A percentile compares a stretch with the other conserved stretches of the same genome.
Evolutionary conservation across 2,797 vertebrate genomes (phyloP).

Genomic region (Gymnoscopelus microlampas): DNA sequence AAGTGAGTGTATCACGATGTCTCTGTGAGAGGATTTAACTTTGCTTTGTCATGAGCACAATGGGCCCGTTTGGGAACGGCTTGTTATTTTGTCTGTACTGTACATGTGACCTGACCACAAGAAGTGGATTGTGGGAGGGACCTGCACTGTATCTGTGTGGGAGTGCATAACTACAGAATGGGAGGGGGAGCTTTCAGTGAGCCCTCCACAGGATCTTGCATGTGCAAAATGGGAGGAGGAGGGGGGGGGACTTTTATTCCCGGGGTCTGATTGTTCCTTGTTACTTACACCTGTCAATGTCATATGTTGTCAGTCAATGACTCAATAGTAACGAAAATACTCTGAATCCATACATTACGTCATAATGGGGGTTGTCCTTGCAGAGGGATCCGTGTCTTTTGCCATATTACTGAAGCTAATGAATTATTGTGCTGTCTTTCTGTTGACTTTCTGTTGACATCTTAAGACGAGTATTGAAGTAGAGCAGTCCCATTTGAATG

Average conservation of each 20-base stretch:
- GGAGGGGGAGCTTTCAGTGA: neutral
- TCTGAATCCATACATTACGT: neutral
- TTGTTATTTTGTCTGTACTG: conserved; percentile 46
- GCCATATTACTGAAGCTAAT: neutral
- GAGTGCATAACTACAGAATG: neutral
- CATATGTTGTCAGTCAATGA: neutral
- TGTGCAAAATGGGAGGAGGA: too few relatives aligned
- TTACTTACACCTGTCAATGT: neutral
- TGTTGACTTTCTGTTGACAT: too few relatives aligned
- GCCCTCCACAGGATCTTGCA: too few relatives aligned
- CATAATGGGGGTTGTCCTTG: neutral
- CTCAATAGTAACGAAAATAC: too few relatives aligned
- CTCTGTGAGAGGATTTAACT: neutral
- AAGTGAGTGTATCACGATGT: neutral
- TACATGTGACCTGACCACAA: conserved; percentile 59
- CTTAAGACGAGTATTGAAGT: too few relatives aligned
- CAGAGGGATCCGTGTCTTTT: neutral
- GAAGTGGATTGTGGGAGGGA: conserved; percentile 8
- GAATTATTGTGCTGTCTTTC: too few relatives aligned
- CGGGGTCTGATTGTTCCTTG: conserved; percentile 11
- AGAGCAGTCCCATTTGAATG: too few relatives aligned
- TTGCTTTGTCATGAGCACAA: conserved; percentile 8
- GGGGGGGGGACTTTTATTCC: neutral
- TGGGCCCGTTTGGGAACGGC: conserved; percentile 25
- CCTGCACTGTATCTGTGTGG: conserved; percentile 19